Base-by-base conservation (phyloP, 2,113 vertebrate genomes). In the Sapayoa aenigma region DNA sequence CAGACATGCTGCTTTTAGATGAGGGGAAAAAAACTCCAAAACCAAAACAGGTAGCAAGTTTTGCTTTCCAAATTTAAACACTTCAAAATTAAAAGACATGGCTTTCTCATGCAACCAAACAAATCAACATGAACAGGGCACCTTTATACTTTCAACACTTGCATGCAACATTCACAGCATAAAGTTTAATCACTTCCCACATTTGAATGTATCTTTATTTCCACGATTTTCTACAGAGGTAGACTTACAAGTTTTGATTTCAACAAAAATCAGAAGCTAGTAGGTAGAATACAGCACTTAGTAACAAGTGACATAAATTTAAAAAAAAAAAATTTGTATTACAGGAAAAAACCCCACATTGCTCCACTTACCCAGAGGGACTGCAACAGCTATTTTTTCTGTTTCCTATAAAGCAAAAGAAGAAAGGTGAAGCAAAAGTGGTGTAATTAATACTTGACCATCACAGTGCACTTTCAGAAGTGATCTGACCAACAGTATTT, bases 331-430 rank as follows among this genome's bases (percentile, higher is more conserved):
- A 14, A 22, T 15, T 8, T 44, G 5, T 37, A 63, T 68, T 80
- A 85, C 41, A 73, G 39, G 12, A 35, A 59, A 77, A 81, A 46
- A 37, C 1, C 7, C 10, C 27, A 50, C 53, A 53, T 24, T 68
- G 17, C 5, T 90, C 30, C 52, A 68, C 93, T 84, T 56, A 96
- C 96, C 92, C 30, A 42, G 22, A 90, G 49, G 28, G 49, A 76
- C 25, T 53, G 41, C 31, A 92, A 75, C 60, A 71, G 47, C 18
- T 90, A 4, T 44, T 71, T 81, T 56, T 72, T 72, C 80, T 37
- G 35, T 60, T 81, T 93, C 95, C 94, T 96, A 33, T 20, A 65
- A 84, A 52, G 44, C 12, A 94, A 89, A 86, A 92, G 9, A 89
- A 59, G 14, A 94, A 66, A 95, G 53, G 8, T 84, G 30, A 97